A percentile compares a stretch with the other conserved stretches of the same genome.
Conservation (phyloP, 2,888 invertebrate species). For the Pyrochroa serraticornis region DNA sequence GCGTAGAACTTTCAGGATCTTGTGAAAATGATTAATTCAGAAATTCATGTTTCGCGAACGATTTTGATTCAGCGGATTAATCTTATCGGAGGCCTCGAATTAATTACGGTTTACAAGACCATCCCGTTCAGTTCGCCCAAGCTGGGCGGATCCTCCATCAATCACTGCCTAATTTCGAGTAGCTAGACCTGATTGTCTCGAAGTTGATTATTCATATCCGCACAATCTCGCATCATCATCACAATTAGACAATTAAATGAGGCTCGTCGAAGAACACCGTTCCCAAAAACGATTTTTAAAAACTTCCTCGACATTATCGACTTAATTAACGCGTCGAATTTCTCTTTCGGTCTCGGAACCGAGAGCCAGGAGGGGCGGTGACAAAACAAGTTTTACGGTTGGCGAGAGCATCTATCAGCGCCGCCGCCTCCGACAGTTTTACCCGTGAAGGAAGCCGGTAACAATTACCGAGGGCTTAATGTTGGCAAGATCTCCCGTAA, state of each 20-base stretch:
- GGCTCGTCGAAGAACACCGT: conserved; percentile 27
- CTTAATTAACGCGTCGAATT: too few relatives aligned
- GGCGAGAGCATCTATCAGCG: conserved; percentile 7
- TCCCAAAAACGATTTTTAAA: not conserved
- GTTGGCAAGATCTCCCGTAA: conserved; percentile 19
- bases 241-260: conserved; percentile 35
- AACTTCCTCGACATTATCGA: too few relatives aligned
- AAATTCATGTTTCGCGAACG: too few relatives aligned
- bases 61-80: too few relatives aligned
- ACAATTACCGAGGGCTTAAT: conserved; percentile 24
- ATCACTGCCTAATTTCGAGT: conserved; percentile 29
- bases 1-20: too few relatives aligned
- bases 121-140: conserved; percentile 8
- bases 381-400: too few relatives aligned
- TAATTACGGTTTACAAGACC: conserved; percentile 1
- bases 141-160: conserved; percentile 31
- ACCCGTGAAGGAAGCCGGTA: conserved; percentile 2
- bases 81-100: too few relatives aligned
- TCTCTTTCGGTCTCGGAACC: too few relatives aligned
- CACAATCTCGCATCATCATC: conserved; percentile 26
- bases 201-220: conserved; percentile 37
- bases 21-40: too few relatives aligned
- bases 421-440: not conserved
- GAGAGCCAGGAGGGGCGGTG: too few relatives aligned
- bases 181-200: conserved; percentile 30